These are phyloP conservation scores for Enteromius viviparus DNA, from an alignment of 2,797 vertebrate genomes.

Conservation along the genomic window DNA sequence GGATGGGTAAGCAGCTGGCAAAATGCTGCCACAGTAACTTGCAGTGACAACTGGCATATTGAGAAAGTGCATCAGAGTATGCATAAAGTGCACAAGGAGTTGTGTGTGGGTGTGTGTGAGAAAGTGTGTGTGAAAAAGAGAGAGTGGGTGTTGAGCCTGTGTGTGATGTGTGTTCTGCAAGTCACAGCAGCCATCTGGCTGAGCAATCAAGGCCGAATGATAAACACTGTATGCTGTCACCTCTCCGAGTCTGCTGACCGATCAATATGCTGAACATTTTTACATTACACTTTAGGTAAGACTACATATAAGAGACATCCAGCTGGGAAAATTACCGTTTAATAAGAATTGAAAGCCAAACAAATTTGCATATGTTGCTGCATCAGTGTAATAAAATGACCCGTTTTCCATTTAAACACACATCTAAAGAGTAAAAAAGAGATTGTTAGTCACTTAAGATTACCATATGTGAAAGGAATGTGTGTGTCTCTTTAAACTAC, in stretches of 20 bases:
- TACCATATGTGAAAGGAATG: neutral
- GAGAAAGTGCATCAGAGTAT: conserved; percentile 26
- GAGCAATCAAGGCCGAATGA: conserved; percentile 34
- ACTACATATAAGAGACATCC: neutral
- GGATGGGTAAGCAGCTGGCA: conserved; percentile 40
- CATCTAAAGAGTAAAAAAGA: neutral
- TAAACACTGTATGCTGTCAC: conserved; percentile 38
- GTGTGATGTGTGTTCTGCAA: conserved; percentile 37
- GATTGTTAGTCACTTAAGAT: neutral
- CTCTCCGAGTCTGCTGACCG: conserved; percentile 37
- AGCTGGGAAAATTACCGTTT: neutral
- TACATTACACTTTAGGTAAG: conserved; percentile 10
- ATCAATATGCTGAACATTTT: conserved; percentile 20
- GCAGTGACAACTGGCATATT: conserved; percentile 44
- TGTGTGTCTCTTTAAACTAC: neutral
- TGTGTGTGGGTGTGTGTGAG: conserved; percentile 25
- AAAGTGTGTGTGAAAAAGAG: conserved; percentile 26
- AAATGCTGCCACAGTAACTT: conserved; percentile 26
- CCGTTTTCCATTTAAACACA: neutral
- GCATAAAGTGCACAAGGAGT: conserved; percentile 19
- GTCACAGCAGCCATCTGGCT: conserved; percentile 31
- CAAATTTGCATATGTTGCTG: neutral
- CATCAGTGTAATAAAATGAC: neutral
- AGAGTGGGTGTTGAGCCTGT: conserved; percentile 37
- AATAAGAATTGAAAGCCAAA: neutral